phyloP scores from a whole-genome alignment of 92 coral and sea anemone species.

The Porites divaricata region DNA sequence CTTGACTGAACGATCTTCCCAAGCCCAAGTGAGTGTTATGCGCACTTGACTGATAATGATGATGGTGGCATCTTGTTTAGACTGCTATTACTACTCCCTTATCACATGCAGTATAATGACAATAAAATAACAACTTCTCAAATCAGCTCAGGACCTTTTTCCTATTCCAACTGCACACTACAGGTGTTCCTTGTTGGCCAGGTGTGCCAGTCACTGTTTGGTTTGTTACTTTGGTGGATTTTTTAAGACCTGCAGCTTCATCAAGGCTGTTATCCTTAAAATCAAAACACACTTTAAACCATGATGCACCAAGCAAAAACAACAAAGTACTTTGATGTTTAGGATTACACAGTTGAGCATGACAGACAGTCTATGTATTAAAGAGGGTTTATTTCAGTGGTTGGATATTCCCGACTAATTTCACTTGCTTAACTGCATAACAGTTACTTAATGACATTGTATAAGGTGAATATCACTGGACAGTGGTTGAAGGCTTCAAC shows the following conservation, averaged over 20 bases:
- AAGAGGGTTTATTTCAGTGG: no score
- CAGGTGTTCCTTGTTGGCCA: conserved; percentile 86
- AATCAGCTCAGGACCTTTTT: conserved; percentile 32
- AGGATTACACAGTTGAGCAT: background rate
- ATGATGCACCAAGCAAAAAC: background rate
- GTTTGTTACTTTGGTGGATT: conserved; percentile 64
- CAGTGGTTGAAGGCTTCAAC: no score
- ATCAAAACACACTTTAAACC: background rate
- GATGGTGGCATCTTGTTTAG: background rate
- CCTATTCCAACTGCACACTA: conserved; percentile 95
- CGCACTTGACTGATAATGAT: background rate
- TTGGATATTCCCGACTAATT: no score
- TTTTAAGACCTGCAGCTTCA: conserved; percentile 87
- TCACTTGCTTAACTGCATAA: no score
- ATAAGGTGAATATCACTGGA: no score
- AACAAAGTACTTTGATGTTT: background rate
- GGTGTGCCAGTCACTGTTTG: conserved; percentile 79
- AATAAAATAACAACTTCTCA: background rate
- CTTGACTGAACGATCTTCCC: no score
- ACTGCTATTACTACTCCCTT: background rate
- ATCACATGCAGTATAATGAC: no score
- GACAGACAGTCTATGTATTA: background rate
- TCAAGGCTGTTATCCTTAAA: conserved; percentile 87
- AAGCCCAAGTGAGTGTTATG: background rate
- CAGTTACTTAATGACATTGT: no score